Evolutionary conservation across 1,140 invertebrate species (phyloP).

Genomic region (Caerostris darwini): DNA sequence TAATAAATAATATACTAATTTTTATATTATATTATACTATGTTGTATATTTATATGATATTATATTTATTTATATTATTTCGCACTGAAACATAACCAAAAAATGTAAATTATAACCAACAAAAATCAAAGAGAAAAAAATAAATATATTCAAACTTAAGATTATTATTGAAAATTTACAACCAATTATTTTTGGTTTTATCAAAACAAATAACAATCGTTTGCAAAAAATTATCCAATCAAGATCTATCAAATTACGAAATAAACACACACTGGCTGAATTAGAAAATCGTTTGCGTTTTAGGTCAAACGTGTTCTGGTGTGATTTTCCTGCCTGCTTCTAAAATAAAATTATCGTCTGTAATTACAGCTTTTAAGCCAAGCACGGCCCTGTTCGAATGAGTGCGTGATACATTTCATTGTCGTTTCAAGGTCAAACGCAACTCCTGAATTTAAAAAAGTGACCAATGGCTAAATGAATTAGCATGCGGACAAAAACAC

Average conservation of each 20-base stretch:
- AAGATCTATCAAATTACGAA: neutral
- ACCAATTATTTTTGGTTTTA: too few species aligned
- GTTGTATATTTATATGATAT: too few species aligned
- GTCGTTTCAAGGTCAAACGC: slow-evolving; percentile 4
- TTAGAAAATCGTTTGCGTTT: neutral
- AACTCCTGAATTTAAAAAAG: neutral
- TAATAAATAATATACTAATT: too few species aligned
- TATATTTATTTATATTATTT: too few species aligned
- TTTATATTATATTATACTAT: too few species aligned
- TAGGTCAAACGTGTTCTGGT: neutral
- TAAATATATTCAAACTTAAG: too few species aligned
- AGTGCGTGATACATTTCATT: slow-evolving; percentile 37
- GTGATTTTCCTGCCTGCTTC: neutral
- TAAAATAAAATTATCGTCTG: neutral
- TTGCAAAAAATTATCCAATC: neutral
- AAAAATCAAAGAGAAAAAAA: too few species aligned
- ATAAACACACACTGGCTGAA: neutral
- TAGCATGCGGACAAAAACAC: too few species aligned
- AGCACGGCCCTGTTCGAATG: slow-evolving; percentile 2
- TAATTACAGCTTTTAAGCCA: neutral
- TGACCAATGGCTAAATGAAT: neutral
- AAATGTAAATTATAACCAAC: too few species aligned
- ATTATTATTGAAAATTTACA: too few species aligned
- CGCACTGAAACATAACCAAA: too few species aligned
- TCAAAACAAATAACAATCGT: neutral